Base-by-base conservation (phyloP, 2,888 invertebrate genomes). In the Cosmia trapezina region DNA sequence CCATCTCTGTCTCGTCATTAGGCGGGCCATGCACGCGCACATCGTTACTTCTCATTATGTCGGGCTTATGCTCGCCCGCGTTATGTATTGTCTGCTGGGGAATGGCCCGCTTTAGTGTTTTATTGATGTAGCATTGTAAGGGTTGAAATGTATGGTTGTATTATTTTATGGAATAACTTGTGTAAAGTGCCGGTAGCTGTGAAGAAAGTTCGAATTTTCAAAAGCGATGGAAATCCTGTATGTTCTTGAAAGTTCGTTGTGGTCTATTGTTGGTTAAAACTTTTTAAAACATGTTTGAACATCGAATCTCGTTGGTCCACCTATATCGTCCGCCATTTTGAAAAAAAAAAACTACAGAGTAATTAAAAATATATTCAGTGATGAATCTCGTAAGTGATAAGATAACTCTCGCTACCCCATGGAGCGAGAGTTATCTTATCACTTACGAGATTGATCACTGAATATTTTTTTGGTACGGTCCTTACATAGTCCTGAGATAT, bases 21-120 rank as follows among this genome's bases (percentile, higher is more conserved):
- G 90, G 92, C 89, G 89, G 87, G 88, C 94, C 83, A 91, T 90
- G 89, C 96, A 95, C 95, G 95, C 90, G 84, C 90, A 80, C 83
- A 88, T 90, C 94, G 95, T 96, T 94, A 92, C 90, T 96, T 91
- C 94, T 95, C 95, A 96, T 96, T 96, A 96, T 89, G 87, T 85
- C 88, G 77, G 81, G 91, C 92, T 94, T 93, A 93, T 89, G 86
- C 79, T 86, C 86, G 84, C 87, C 70, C 82, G 90, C 89, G 90
- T 90, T 94, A 92, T 91, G 91, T 93, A 92, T 92, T 89, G 91
- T 93, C 89, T 91, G 90, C 86, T 90, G 88, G 90, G 61, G 93
- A 92, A 94, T 93, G 90, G 93, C 78, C 86, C 88, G 93, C 92
- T 92, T 94, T 93, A 92, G 87, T 93, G 92, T 93, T 94, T 94